Percentiles rank a stretch among this genome's conserved stretches.
Evolutionary conservation across 2,888 invertebrate species (phyloP).

Genomic region (Nomada lathburiana): DNA sequence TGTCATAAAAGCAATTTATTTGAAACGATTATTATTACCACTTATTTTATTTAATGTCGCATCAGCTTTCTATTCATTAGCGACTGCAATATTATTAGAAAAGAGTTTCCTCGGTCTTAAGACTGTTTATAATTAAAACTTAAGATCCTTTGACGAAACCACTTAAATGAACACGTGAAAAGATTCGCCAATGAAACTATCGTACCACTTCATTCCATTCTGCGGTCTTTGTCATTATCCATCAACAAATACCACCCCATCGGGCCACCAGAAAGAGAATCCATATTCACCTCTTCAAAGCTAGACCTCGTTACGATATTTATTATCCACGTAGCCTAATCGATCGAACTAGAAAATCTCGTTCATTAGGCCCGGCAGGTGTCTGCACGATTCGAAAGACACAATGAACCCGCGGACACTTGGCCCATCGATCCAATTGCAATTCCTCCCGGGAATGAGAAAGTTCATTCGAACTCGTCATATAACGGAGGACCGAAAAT

Average conservation of each 20-base stretch:
- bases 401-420: conserved; percentile 40
- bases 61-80: too few relatives aligned
- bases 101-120: too few relatives aligned
- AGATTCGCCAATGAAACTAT: neutral
- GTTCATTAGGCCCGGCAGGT: conserved; percentile 23
- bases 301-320: conserved; percentile 8
- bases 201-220: neutral
- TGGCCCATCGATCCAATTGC: conserved; percentile 31
- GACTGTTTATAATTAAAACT: too few relatives aligned
- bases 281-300: neutral
- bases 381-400: conserved; percentile 17
- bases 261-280: neutral
- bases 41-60: too few relatives aligned
- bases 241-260: conserved; percentile 1
- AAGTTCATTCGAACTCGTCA: conserved; percentile 29
- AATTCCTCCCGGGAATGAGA: conserved; percentile 8
- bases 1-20: too few relatives aligned
- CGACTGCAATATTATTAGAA: too few relatives aligned
- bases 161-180: neutral
- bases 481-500: conserved; percentile 31
- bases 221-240: neutral
- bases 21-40: too few relatives aligned
- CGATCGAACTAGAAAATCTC: conserved; percentile 37
- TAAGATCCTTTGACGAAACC: too few relatives aligned
- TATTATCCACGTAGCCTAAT: neutral